A percentile compares a stretch with the other conserved stretches of the same genome.
Evolutionary conservation across 2,888 invertebrate species (phyloP).

Genomic region (Phania funesta): DNA sequence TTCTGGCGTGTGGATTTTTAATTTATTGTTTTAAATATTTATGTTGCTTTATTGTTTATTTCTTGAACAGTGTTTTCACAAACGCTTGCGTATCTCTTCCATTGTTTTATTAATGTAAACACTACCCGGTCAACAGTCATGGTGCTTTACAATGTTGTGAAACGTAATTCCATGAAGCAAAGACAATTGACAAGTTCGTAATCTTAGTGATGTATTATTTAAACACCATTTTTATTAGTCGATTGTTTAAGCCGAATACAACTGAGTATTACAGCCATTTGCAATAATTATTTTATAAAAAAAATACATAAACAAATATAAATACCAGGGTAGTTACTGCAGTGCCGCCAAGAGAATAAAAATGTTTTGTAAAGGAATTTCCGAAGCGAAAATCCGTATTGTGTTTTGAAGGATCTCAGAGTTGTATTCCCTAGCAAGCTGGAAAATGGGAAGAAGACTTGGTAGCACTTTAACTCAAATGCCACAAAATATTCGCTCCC

Average conservation of each 20-base stretch:
- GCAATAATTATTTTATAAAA: no score
- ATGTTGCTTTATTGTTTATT: constrained; percentile 20
- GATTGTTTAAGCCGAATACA: background rate
- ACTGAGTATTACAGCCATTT: no score
- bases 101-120: constrained; percentile 12
- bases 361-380: no score
- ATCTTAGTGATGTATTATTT: constrained; percentile 29
- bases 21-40: background rate
- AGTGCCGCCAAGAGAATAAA: no score
- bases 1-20: background rate
- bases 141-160: constrained; percentile 19
- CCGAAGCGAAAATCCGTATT: no score
- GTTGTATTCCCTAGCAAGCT: no score
- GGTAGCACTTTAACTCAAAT: no score
- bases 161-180: constrained; percentile 36
- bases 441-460: no score
- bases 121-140: constrained; percentile 37
- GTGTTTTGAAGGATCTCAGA: no score
- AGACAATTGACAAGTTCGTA: constrained; percentile 27
- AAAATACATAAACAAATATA: no score
- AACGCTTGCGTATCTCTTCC: background rate
- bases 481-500: no score
- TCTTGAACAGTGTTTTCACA: background rate
- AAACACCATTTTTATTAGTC: background rate
- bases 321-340: no score